Evolutionary conservation across 2,113 vertebrate species (phyloP).

Genomic region (Podarcis cretensis): DNA sequence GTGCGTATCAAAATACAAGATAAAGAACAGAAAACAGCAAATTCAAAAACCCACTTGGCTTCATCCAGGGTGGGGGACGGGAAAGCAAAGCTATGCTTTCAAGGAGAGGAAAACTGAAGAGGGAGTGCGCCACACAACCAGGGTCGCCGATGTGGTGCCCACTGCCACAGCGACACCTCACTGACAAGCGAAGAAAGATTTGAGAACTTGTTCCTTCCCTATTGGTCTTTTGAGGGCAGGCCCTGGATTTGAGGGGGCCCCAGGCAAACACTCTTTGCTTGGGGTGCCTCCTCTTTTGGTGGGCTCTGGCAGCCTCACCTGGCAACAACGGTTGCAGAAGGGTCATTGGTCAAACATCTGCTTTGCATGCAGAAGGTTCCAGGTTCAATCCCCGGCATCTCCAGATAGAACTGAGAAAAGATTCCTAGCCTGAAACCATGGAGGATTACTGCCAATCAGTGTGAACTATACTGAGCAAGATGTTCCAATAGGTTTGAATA

Average conservation of each 20-base stretch:
- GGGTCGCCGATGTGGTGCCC: too few species aligned
- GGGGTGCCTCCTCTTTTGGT: background rate
- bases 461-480: too few species aligned
- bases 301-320: background rate
- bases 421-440: too few species aligned
- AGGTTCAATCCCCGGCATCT: too few species aligned
- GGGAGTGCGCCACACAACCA: background rate
- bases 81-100: background rate
- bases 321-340: background rate
- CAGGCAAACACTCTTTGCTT: too few species aligned
- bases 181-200: background rate
- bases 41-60: background rate
- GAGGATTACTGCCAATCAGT: too few species aligned
- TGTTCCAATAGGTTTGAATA: too few species aligned
- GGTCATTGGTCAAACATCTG: too few species aligned
- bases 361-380: too few species aligned
- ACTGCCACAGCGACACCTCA: too few species aligned
- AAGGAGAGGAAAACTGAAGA: background rate
- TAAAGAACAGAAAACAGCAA: background rate
- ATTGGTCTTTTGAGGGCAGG: background rate
- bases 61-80: background rate
- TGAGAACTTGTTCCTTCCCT: background rate
- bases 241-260: too few species aligned
- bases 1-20: background rate
- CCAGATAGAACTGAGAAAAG: too few species aligned